Conservation (phyloP, 2,888 invertebrate species). For the Stenodema calcarata region DNA sequence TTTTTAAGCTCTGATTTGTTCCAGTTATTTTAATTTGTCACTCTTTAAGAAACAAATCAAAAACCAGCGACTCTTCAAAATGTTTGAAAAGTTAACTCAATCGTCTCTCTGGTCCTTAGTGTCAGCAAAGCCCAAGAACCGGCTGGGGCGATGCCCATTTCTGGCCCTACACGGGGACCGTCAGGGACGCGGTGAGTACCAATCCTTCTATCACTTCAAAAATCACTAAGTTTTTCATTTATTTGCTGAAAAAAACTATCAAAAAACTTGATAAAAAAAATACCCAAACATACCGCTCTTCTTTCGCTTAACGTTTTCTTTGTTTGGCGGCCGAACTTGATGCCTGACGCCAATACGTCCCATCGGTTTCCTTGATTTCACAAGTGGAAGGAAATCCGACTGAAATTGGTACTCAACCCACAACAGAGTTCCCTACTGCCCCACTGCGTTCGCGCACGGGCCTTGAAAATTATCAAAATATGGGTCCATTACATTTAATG, state of each 20-base stretch:
- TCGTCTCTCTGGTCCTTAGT: slow-evolving; percentile 50
- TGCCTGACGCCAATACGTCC: background rate
- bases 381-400: background rate
- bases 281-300: background rate
- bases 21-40: background rate
- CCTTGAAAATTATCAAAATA: background rate
- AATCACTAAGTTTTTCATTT: slow-evolving; percentile 36
- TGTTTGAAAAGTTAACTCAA: slow-evolving; percentile 25
- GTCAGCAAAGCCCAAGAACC: slow-evolving; percentile 50
- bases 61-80: background rate
- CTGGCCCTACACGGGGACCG: slow-evolving; percentile 47
- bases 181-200: slow-evolving; percentile 51
- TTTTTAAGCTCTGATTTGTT: background rate
- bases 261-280: slow-evolving; percentile 29
- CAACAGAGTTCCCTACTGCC: background rate
- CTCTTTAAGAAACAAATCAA: background rate
- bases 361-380: background rate
- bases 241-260: background rate
- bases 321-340: background rate
- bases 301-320: background rate
- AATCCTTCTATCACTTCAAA: slow-evolving; percentile 42
- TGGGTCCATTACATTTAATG: too few relatives aligned
- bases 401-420: background rate
- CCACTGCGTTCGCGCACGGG: background rate
- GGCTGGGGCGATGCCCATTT: slow-evolving; percentile 50